Base-by-base conservation (phyloP, 2,113 vertebrate species). In the Xiphias gladius region DNA sequence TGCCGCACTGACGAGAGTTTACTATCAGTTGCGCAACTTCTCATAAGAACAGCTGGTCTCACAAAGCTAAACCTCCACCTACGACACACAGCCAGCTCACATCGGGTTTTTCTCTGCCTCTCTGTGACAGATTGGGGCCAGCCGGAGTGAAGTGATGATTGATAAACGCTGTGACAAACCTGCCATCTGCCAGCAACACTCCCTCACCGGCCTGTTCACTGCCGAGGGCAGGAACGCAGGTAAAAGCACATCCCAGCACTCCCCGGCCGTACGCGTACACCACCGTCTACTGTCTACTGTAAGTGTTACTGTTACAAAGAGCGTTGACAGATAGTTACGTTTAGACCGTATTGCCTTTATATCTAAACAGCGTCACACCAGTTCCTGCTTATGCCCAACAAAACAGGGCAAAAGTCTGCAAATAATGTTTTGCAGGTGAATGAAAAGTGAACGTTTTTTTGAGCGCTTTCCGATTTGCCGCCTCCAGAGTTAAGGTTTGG, bases 161-260 rank as follows among this genome's bases (percentile, higher is more conserved):
- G 88, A 90, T 54, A 28, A 61, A 83, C 7, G 19, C 50, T 28
- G 74, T 26, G 79, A 88, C 88, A 87, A 71, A 82, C 81, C 86
- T 83, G 80, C 64, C 28, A 22, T 69, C 84, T 73, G 74, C 88
- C 74, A 75, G 0, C 82, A 62, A 30, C 84, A 48, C 79, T 72
- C 75, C 84, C 70, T 89, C 65, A 9, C 67, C 68, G 61, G 62
- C 39, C n/a, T 5, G 13, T 30, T 68, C 16, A 0, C 39, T 1
- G 50, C 71, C 16, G 37, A 69, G 61, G 24, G 41, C 69, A 54
- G 63, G 30, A 61, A 68, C 24, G 22, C 57, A 73, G 77, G 26
- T 70, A 9, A 57, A 85, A 32, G 54, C 73, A 22, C 59, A 39
- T 28, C 41, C n/a, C 32, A 28, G 58, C 5, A 6, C 10, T 32